Conservation (phyloP, 2,888 invertebrate species). For the Microctonus hyperodae region DNA sequence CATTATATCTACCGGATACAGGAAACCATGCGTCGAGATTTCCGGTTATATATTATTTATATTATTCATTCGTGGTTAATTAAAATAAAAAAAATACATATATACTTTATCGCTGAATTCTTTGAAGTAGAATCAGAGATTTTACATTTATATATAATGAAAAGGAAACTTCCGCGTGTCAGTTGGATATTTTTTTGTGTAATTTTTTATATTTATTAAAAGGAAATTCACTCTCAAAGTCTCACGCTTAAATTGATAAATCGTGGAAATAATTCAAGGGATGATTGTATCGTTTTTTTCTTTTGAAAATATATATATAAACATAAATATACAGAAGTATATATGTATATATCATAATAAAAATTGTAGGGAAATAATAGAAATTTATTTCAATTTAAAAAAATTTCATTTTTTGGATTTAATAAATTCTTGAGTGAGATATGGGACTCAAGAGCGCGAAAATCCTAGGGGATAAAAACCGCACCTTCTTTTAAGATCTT, state of each 20-base stretch:
- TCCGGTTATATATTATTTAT: constrained; percentile 27
- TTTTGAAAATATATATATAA: not conserved
- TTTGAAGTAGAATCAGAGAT: constrained; percentile 12
- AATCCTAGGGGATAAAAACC: constrained; percentile 48
- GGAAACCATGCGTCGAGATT: constrained; percentile 16
- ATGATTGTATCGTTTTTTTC: constrained; percentile 1
- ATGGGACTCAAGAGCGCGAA: constrained; percentile 57
- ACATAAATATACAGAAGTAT: too few relatives aligned
- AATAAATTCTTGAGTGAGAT: constrained; percentile 2
- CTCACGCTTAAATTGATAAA: constrained; percentile 38
- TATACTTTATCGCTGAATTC: constrained; percentile 14
- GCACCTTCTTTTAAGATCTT: constrained; percentile 31
- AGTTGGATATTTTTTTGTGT: constrained; percentile 2
- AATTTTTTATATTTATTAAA: constrained; percentile 2
- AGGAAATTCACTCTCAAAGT: constrained; percentile 37
- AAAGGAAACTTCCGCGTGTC: constrained; percentile 17
- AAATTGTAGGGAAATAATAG: constrained; percentile 21
- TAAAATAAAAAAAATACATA: constrained; percentile 7
- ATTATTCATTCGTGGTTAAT: constrained; percentile 19
- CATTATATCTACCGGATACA: constrained; percentile 16
- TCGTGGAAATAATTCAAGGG: not conserved
- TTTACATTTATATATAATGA: not conserved
- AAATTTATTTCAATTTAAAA: not conserved
- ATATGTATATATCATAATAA: not conserved
- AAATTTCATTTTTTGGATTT: not conserved